Conservation (phyloP, 2,888 invertebrate genomes). For the Biston stratarius region DNA sequence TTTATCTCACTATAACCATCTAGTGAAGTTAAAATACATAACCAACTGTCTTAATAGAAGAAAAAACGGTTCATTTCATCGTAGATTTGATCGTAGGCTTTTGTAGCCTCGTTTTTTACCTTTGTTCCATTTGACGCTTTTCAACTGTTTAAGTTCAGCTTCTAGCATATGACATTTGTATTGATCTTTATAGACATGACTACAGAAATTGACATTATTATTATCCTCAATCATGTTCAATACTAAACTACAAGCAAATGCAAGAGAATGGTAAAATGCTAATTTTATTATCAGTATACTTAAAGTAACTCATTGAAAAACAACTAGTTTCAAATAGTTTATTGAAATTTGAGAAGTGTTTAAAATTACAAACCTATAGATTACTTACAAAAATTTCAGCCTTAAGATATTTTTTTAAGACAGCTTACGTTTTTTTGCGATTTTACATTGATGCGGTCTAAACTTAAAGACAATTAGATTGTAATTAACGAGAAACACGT, state of each 20-base stretch:
- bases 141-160: neutral
- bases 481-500: no score
- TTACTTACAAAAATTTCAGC: neutral
- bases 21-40: no score
- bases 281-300: neutral
- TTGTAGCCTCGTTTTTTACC: neutral
- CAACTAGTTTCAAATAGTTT: neutral
- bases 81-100: neutral
- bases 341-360: neutral
- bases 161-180: neutral
- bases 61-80: neutral
- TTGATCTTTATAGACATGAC: no score
- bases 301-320: neutral
- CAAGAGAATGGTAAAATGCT: neutral
- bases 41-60: neutral
- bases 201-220: no score
- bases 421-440: no score
- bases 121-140: neutral
- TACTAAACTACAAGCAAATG: neutral
- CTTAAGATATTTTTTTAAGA: no score
- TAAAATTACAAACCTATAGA: neutral
- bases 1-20: no score
- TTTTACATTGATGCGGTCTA: no score
- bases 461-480: no score
- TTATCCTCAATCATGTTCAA: no score